A percentile compares a stretch with the other conserved stretches of the same genome.
phyloP scores from a whole-genome alignment of 2,888 invertebrate species.

The Heliconius ethilla region DNA sequence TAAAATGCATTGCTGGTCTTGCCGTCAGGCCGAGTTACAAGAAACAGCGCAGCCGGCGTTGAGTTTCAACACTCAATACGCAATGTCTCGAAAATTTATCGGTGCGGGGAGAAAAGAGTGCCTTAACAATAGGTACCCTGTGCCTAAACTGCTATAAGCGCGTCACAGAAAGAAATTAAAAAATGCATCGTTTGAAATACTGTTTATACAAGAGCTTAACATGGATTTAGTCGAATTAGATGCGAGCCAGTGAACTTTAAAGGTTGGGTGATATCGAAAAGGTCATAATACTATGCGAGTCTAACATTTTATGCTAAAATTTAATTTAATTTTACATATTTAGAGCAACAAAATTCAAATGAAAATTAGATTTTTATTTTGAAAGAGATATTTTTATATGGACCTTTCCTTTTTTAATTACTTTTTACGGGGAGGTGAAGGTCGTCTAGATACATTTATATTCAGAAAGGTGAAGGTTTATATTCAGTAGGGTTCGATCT shows the following conservation, averaged over 20 bases:
- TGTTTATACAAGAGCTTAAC: conserved; percentile 1
- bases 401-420: neutral
- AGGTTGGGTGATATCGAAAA: conserved; percentile 33
- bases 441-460: too few relatives aligned
- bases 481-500: too few relatives aligned
- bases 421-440: neutral
- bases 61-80: too few relatives aligned
- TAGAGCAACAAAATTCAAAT: neutral
- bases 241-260: conserved; percentile 35
- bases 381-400: conserved; percentile 6
- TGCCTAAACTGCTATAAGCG: too few relatives aligned
- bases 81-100: too few relatives aligned
- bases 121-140: too few relatives aligned
- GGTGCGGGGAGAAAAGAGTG: too few relatives aligned
- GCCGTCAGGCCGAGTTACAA: too few relatives aligned
- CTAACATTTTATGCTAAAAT: conserved; percentile 1
- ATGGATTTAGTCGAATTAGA: conserved; percentile 27
- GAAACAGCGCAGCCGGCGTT: too few relatives aligned
- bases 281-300: conserved; percentile 19
- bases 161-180: too few relatives aligned
- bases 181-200: neutral
- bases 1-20: too few relatives aligned
- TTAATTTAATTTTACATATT: neutral
- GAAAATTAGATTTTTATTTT: conserved; percentile 1
- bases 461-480: too few relatives aligned